phyloP scores from a whole-genome alignment of 2,113 vertebrate species.

The Ammodytes marinus region DNA sequence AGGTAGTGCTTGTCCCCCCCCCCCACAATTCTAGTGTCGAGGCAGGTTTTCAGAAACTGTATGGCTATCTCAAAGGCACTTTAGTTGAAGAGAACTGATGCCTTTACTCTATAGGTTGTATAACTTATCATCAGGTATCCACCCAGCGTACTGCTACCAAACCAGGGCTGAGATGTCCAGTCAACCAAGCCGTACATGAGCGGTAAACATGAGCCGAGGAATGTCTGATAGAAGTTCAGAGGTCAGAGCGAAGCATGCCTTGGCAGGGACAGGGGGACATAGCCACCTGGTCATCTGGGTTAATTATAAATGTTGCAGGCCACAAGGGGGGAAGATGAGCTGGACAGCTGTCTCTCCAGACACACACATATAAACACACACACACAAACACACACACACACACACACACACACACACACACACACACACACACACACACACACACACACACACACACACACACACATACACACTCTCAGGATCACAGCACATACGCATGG shows the following conservation, averaged over 20 bases:
- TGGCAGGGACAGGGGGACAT: slow-evolving; percentile 84
- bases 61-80: neutral
- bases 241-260: slow-evolving; percentile 80
- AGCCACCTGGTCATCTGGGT: slow-evolving; percentile 85
- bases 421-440: too few species aligned
- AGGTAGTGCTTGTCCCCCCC: neutral
- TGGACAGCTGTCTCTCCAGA: slow-evolving; percentile 83
- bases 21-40: too few species aligned
- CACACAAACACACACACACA: too few species aligned
- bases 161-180: slow-evolving; percentile 36
- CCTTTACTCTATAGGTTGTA: slow-evolving; percentile 9
- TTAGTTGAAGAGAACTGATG: neutral
- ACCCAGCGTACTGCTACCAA: slow-evolving; percentile 40
- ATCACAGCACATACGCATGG: slow-evolving; percentile 72
- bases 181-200: slow-evolving; percentile 65
- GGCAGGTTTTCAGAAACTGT: neutral
- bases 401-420: too few species aligned
- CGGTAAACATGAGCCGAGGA: slow-evolving; percentile 77
- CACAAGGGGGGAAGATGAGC: slow-evolving; percentile 81
- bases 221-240: slow-evolving; percentile 82
- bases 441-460: too few species aligned
- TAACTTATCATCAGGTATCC: slow-evolving; percentile 41
- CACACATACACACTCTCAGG: too few species aligned
- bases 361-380: slow-evolving; percentile 68
- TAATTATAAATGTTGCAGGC: slow-evolving; percentile 85